These are phyloP conservation scores for Epirrhoe alternata DNA, from an alignment of 2,888 invertebrate species.

Conservation along the genomic window DNA sequence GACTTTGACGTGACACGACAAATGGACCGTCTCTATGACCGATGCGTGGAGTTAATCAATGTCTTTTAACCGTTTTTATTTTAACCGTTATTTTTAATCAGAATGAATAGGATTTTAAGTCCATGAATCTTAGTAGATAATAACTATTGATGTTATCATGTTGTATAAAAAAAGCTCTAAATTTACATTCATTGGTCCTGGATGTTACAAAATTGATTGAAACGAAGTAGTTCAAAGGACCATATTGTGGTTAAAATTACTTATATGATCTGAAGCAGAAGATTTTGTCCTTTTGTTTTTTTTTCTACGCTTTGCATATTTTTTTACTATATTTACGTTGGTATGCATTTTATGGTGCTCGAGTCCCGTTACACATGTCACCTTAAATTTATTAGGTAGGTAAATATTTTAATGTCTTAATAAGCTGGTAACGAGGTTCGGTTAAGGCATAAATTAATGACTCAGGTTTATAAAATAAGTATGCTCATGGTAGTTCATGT, in stretches of 20 bases:
- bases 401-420: conserved; percentile 44
- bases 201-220: too few species aligned
- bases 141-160: neutral
- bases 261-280: too few species aligned
- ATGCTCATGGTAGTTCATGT: neutral
- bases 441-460: conserved; percentile 40
- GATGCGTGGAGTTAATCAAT: conserved; percentile 43
- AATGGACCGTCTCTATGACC: conserved; percentile 54
- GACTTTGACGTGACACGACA: conserved; percentile 70
- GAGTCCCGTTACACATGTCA: conserved; percentile 39
- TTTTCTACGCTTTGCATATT: too few species aligned
- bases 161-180: neutral
- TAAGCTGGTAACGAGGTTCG: conserved; percentile 36
- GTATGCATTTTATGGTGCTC: conserved; percentile 36
- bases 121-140: neutral
- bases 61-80: conserved; percentile 26
- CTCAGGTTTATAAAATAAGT: conserved; percentile 28
- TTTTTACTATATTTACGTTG: neutral
- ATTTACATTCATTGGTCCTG: neutral
- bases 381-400: conserved; percentile 39
- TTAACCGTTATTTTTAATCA: conserved; percentile 39
- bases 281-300: too few species aligned
- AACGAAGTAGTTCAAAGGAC: too few species aligned
- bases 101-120: conserved; percentile 31
- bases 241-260: too few species aligned